A percentile compares a stretch with the other conserved stretches of the same genome.
phyloP scores from a whole-genome alignment of 2,113 vertebrate species.

The Onychostoma macrolepis region DNA sequence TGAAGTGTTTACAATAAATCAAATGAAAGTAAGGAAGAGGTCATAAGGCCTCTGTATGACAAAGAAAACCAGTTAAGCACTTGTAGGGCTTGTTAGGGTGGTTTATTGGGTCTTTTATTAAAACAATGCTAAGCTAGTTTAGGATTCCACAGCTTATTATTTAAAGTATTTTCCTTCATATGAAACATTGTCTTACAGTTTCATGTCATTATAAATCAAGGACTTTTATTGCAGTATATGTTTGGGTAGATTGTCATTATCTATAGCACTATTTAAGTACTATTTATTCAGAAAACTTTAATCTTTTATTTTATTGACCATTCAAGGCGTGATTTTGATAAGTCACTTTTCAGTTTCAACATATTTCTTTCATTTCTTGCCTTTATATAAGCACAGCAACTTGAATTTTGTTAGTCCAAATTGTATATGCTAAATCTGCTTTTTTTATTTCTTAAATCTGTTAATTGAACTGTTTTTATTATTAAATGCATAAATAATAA shows the following conservation, averaged over 20 bases:
- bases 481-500: background rate
- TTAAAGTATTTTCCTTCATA: background rate
- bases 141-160: background rate
- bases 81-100: background rate
- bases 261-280: too few species aligned
- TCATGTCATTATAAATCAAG: background rate
- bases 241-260: background rate
- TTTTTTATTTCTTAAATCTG: background rate
- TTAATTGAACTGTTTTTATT: background rate
- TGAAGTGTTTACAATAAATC: background rate
- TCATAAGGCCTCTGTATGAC: background rate
- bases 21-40: background rate
- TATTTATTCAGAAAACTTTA: background rate
- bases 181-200: background rate
- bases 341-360: background rate
- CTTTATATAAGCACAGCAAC: background rate
- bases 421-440: background rate
- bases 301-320: background rate
- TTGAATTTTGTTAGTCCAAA: background rate
- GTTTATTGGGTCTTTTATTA: background rate
- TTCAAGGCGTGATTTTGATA: background rate
- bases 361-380: background rate
- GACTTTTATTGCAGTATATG: background rate
- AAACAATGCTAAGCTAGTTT: background rate
- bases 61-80: background rate